Percentiles rank a stretch among this genome's conserved stretches.
These are phyloP conservation scores for Zaprionus nigranus DNA, from an alignment of 1,140 invertebrate genomes.

Conservation along the genomic window DNA sequence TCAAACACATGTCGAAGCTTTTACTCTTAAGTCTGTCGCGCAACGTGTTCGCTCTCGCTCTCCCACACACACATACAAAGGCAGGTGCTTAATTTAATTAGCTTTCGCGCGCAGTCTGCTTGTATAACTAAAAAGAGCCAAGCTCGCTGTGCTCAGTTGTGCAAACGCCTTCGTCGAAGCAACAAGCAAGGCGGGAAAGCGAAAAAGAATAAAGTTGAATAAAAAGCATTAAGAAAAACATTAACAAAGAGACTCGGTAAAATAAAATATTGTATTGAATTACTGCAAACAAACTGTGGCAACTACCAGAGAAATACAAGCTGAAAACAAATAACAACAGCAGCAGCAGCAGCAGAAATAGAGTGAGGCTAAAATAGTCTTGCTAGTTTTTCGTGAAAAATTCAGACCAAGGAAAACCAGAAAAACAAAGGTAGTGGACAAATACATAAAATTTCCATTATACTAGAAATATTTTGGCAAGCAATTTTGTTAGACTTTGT, in stretches of 20 bases:
- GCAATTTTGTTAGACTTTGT: constrained; percentile 65
- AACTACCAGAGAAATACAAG: not conserved
- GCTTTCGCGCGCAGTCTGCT: constrained; percentile 34
- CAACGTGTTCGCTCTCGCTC: constrained; percentile 17
- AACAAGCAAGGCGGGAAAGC: constrained; percentile 54
- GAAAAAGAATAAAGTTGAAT: constrained; percentile 21
- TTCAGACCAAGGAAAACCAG: constrained; percentile 29
- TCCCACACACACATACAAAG: constrained; percentile 39
- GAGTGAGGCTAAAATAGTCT: constrained; percentile 39
- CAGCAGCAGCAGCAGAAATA: constrained; percentile 35
- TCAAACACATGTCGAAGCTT: constrained; percentile 46
- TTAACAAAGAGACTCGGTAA: constrained; percentile 26
- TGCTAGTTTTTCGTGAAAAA: constrained; percentile 52
- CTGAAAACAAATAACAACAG: constrained; percentile 2
- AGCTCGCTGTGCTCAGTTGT: constrained; percentile 57
- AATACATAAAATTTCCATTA: constrained; percentile 73
- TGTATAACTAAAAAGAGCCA: constrained; percentile 50
- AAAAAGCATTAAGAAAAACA: constrained; percentile 9
- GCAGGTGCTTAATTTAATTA: constrained; percentile 74
- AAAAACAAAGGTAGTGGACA: constrained; percentile 58
- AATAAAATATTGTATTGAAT: constrained; percentile 33
- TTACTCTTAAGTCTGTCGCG: constrained; percentile 48
- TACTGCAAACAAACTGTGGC: constrained; percentile 23
- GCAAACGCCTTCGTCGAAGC: constrained; percentile 48
- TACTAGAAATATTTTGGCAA: constrained; percentile 71